These are phyloP conservation scores for Onychomys leucogaster DNA, from an alignment of 2,797 vertebrate genomes.

Conservation along the genomic window DNA sequence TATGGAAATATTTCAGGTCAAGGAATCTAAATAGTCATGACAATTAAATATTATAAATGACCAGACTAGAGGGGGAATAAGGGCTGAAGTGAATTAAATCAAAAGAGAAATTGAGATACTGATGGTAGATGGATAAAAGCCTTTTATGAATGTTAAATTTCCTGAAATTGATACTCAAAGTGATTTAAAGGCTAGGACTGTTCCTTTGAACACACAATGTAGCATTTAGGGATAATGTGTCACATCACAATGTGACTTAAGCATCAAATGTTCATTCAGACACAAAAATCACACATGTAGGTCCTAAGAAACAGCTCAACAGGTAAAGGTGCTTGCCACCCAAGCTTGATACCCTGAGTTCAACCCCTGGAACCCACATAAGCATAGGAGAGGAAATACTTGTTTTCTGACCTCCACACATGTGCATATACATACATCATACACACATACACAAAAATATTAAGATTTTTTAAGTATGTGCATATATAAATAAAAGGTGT, in stretches of 20 bases:
- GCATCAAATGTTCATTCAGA: conserved; percentile 34
- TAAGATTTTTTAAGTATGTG: background rate
- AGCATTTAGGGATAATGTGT: background rate
- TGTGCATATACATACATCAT: background rate
- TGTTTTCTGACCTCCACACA: background rate
- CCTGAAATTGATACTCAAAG: background rate
- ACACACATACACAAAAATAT: background rate
- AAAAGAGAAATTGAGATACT: conserved; percentile 59
- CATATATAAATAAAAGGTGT: background rate
- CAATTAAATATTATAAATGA: conserved; percentile 41
- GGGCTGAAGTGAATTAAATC: background rate
- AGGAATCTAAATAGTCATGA: conserved; percentile 27
- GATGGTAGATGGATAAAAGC: background rate
- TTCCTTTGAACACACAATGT: background rate
- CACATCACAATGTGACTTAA: conserved; percentile 12
- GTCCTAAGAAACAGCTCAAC: background rate
- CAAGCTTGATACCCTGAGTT: background rate
- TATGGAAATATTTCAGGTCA: conserved; percentile 15
- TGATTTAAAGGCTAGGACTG: background rate
- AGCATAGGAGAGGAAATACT: background rate
- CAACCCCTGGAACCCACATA: background rate
- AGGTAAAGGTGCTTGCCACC: background rate
- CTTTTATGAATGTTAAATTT: background rate
- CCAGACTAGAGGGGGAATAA: background rate
- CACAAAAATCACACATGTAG: background rate